These are phyloP conservation scores for Urocynchramus pylzowi DNA, from an alignment of 2,113 vertebrate genomes.

Conservation along the genomic window DNA sequence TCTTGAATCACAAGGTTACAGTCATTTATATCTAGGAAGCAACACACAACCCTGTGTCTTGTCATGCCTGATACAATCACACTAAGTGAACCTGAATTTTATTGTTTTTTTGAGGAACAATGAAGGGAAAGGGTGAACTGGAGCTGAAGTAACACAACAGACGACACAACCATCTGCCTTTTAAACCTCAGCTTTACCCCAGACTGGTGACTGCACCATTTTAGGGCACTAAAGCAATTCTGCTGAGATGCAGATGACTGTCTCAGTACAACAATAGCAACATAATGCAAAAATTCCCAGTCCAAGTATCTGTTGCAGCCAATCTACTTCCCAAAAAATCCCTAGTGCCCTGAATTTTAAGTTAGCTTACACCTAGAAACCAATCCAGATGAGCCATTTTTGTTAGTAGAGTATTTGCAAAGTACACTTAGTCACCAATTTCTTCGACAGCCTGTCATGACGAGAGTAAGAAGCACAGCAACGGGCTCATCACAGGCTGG, in stretches of 20 bases:
- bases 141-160: background rate
- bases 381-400: background rate
- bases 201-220: background rate
- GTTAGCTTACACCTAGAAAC: background rate
- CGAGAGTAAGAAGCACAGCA: background rate
- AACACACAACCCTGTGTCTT: background rate
- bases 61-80: background rate
- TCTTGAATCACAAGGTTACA: background rate
- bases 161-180: background rate
- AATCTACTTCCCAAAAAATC: background rate
- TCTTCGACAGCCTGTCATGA: background rate
- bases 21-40: background rate
- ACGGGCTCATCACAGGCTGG: background rate
- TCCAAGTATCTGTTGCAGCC: background rate
- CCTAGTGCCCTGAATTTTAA: background rate
- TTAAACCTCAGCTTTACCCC: background rate
- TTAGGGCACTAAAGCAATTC: background rate
- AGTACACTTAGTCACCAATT: background rate
- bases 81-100: background rate
- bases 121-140: background rate
- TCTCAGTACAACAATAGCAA: background rate
- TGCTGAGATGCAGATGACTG: background rate
- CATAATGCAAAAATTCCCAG: background rate
- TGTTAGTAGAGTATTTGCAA: background rate
- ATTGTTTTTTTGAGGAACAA: background rate